phyloP scores from a whole-genome alignment of 1,140 invertebrate genomes.

The Phenacoccus solenopsis region DNA sequence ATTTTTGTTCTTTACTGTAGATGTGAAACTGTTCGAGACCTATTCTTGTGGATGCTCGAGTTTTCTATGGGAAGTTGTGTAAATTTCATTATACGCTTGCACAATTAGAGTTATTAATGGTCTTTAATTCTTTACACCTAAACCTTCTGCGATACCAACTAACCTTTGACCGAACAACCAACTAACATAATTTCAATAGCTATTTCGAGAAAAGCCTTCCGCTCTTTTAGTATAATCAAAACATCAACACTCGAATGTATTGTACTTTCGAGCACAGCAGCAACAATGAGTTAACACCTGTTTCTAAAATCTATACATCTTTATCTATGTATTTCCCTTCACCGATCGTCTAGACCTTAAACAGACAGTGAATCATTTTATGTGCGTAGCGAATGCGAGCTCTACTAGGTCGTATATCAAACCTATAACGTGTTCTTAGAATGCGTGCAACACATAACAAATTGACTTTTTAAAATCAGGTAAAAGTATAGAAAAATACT shows the following conservation, averaged over 20 bases:
- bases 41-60: too few species aligned
- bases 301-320: background rate
- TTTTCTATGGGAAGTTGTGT: too few species aligned
- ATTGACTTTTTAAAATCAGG: background rate
- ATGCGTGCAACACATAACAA: constrained; percentile 1
- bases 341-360: background rate
- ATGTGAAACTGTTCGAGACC: too few species aligned
- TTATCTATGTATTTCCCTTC: background rate
- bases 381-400: background rate
- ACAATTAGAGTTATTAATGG: too few species aligned
- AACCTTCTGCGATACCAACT: too few species aligned
- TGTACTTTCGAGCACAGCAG: background rate
- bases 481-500: background rate
- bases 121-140: too few species aligned
- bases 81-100: too few species aligned
- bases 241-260: background rate
- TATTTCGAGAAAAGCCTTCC: too few species aligned
- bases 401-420: background rate
- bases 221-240: background rate
- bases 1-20: too few species aligned
- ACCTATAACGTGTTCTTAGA: background rate
- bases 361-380: constrained; percentile 2
- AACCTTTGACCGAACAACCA: too few species aligned
- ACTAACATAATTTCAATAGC: too few species aligned
- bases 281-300: background rate